phyloP scores from a whole-genome alignment of 2,888 invertebrate species.

The Diaphora mendica region DNA sequence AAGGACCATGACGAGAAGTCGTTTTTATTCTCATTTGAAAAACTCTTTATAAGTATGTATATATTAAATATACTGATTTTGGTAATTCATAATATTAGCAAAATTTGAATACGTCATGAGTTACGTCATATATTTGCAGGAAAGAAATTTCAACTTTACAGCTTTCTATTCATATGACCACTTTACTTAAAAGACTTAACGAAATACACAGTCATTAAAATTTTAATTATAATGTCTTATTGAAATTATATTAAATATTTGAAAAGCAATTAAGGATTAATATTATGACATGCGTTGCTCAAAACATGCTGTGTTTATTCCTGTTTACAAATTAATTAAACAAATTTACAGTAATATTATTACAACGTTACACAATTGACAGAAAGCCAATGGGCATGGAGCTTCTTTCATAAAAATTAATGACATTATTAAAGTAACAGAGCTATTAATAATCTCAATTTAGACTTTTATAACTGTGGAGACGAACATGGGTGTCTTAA shows the following conservation, averaged over 20 bases:
- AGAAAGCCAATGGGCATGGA: constrained; percentile 35
- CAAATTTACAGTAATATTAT: constrained; percentile 35
- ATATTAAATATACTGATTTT: too few species aligned
- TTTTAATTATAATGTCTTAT: constrained; percentile 20
- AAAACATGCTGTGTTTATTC: constrained; percentile 33
- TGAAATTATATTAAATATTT: constrained; percentile 9
- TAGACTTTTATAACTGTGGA: constrained; percentile 68
- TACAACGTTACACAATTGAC: constrained; percentile 38
- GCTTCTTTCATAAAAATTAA: constrained; percentile 42
- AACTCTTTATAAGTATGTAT: too few species aligned
- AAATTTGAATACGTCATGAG: too few species aligned
- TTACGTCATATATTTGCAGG: too few species aligned
- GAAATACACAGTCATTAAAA: constrained; percentile 6
- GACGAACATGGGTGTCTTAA: constrained; percentile 63
- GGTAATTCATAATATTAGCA: too few species aligned
- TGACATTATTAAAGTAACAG: constrained; percentile 65
- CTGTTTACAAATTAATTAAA: constrained; percentile 39
- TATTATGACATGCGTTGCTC: constrained; percentile 12
- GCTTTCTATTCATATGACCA: too few species aligned
- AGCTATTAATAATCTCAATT: constrained; percentile 74
- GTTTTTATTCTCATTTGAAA: too few species aligned
- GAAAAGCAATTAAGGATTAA: constrained; percentile 1
- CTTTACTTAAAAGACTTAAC: too few species aligned
- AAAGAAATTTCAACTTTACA: too few species aligned
- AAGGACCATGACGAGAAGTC: neutral